Evolutionary conservation across 2,797 vertebrate genomes (phyloP).

Genomic region (Neosalanx taihuensis): DNA sequence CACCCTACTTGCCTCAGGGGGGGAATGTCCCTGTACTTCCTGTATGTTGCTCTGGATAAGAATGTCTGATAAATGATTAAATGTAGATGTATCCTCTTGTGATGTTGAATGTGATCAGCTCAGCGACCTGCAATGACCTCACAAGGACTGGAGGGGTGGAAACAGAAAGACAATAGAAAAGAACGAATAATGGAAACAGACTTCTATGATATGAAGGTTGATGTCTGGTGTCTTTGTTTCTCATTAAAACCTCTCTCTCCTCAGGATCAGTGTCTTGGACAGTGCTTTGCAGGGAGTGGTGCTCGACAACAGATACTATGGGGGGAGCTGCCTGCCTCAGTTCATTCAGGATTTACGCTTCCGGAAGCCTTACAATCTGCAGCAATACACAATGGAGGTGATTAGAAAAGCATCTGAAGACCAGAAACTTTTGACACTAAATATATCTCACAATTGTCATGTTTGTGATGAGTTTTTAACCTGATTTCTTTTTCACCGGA

Average conservation of each 20-base stretch:
- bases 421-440: background rate
- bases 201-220: too few relatives aligned
- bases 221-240: background rate
- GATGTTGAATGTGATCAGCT: background rate
- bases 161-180: too few relatives aligned
- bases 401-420: background rate
- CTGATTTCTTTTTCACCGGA: too few relatives aligned
- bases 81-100: too few relatives aligned
- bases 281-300: slow-evolving; percentile 83
- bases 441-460: background rate
- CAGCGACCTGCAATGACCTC: too few relatives aligned
- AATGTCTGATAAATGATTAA: too few relatives aligned
- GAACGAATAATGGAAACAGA: too few relatives aligned
- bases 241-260: background rate
- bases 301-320: slow-evolving; percentile 90
- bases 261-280: slow-evolving; percentile 86
- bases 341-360: slow-evolving; percentile 81
- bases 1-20: too few relatives aligned
- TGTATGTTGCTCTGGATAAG: too few relatives aligned
- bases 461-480: background rate
- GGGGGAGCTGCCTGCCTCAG: slow-evolving; percentile 83
- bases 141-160: too few relatives aligned
- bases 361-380: slow-evolving; percentile 88
- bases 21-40: too few relatives aligned
- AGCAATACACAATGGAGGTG: slow-evolving; percentile 76